Base-by-base conservation (phyloP, 2,888 invertebrate genomes). In the Pinctada fucata region DNA sequence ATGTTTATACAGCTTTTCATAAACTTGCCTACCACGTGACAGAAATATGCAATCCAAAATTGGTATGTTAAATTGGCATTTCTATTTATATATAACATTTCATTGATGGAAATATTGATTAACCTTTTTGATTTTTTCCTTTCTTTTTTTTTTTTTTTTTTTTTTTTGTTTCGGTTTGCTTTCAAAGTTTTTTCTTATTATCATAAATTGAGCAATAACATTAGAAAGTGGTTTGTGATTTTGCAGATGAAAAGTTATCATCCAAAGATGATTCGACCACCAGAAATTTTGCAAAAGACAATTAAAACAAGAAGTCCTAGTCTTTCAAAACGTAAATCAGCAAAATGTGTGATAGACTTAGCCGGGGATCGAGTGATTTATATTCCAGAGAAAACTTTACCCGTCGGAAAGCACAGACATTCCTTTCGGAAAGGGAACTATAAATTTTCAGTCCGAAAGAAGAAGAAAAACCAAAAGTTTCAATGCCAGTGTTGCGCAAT, bases 1-100 rank as follows among this genome's bases (percentile, higher is more conserved):
- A 90, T 81, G 88, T 91, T 3, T 82, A 83, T 50, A 73, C 81
- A 3, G 88, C 87, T 3, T 91, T 91, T 83, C 85, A 87, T 31
- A 81, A 83, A 58, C 79, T 91, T 16, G 91, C 91, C 0, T 87
- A 85, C 68, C 86, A 88, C 81, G 86, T 91, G 68, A 89, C 89
- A 1, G 91, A 91, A 45, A 87, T 88, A 1, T 89, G 88, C 78
- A 83, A 91, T 76, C 91, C 90, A 1, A 84, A 86, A 76, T 78
- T 90, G 82, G 91, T 91, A 82, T 69, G 86, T 80, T 64, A 65
- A 51, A 68, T 74, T 65, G 58, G 3, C 3, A 50, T 48, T 66
- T 31, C 58, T 58, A 10, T 58, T 10, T 58, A 13, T 58, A 13
- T 10, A 1, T 0, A 6, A 58, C 13, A 58, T 31, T 31, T 31